These are phyloP conservation scores for Chironomus tentans DNA, from an alignment of 2,888 invertebrate species.

Conservation along the genomic window DNA sequence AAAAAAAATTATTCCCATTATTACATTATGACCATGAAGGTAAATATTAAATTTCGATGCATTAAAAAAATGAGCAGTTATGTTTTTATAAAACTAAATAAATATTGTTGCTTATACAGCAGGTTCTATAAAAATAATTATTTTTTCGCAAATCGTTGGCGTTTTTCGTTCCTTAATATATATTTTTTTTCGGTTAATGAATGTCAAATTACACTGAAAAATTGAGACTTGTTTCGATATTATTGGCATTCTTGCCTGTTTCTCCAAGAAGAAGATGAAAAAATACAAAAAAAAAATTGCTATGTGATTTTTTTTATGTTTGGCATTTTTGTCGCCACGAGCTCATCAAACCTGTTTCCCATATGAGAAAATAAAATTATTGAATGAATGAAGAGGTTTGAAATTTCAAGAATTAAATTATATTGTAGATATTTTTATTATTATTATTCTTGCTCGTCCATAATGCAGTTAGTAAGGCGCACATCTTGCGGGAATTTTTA, in stretches of 20 bases:
- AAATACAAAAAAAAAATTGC: too few species aligned
- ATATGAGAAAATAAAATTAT: not conserved
- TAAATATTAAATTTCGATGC: slow-evolving; percentile 7
- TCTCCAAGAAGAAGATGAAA: not conserved
- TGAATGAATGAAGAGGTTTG: not conserved
- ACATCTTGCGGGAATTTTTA: not conserved
- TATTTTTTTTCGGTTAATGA: slow-evolving; percentile 7
- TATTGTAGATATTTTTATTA: not conserved
- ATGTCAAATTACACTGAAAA: slow-evolving; percentile 14
- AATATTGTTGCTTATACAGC: too few species aligned
- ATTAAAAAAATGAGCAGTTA: not conserved
- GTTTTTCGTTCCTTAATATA: not conserved
- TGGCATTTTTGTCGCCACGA: slow-evolving; percentile 10
- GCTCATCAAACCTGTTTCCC: slow-evolving; percentile 1
- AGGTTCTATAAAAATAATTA: not conserved
- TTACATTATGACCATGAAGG: slow-evolving; percentile 14
- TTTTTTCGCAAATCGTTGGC: not conserved
- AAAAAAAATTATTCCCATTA: not conserved
- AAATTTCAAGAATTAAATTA: not conserved
- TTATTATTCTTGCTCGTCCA: not conserved
- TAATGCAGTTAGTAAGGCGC: not conserved
- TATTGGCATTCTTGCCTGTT: not conserved
- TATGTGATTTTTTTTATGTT: not conserved
- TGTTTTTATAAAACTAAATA: too few species aligned
- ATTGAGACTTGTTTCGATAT: slow-evolving; percentile 6